A percentile compares a stretch with the other conserved stretches of the same genome.
These are phyloP conservation scores for Tachysurus fulvidraco DNA, from an alignment of 2,113 vertebrate species.

Conservation along the genomic window DNA sequence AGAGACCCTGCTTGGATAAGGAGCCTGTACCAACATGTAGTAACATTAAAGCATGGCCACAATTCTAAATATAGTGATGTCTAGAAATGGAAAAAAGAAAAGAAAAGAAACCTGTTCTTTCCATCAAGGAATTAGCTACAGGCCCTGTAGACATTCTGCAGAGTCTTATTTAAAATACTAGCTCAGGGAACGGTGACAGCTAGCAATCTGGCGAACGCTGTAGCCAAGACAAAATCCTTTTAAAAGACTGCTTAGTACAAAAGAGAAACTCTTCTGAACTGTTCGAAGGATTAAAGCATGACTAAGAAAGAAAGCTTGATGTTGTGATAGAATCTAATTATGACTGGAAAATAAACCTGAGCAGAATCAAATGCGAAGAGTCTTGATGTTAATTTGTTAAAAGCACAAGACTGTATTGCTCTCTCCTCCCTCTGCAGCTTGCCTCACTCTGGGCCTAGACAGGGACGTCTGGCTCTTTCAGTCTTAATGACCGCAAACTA, in stretches of 20 bases:
- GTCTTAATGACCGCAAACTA: conserved; percentile 29
- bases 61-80: conserved; percentile 33
- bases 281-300: not conserved
- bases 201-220: conserved; percentile 32
- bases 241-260: conserved; percentile 25
- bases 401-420: not conserved
- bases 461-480: conserved; percentile 21
- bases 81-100: conserved; percentile 23
- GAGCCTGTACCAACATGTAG: not conserved
- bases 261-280: conserved; percentile 28
- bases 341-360: not conserved
- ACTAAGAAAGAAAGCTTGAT: not conserved
- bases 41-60: conserved; percentile 17
- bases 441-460: conserved; percentile 38
- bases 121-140: conserved; percentile 42
- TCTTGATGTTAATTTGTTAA: conserved; percentile 1
- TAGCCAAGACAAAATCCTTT: conserved; percentile 25
- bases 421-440: conserved; percentile 10
- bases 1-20: not conserved
- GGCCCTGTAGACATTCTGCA: conserved; percentile 32
- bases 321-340: conserved; percentile 8
- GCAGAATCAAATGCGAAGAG: not conserved
- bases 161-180: conserved; percentile 52
- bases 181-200: conserved; percentile 13
- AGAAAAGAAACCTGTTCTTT: conserved; percentile 2